These are phyloP conservation scores for Pangasianodon hypophthalmus DNA, from an alignment of 2,113 vertebrate genomes.

Conservation along the genomic window DNA sequence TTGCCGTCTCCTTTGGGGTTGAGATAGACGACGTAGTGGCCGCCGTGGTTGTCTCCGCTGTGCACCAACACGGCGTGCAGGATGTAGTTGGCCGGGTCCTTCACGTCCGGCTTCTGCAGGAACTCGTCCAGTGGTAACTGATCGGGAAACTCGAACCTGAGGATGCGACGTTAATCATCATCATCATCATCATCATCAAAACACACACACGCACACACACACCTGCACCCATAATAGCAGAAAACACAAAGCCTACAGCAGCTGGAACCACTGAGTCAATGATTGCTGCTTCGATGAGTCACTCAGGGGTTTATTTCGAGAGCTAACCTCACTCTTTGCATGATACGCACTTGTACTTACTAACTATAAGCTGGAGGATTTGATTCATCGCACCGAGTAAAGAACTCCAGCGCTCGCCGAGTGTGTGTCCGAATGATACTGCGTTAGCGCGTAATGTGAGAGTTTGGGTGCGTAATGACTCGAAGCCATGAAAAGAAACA, in stretches of 20 bases:
- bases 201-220: neutral
- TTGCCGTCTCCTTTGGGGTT: conserved; percentile 98
- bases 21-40: conserved; percentile 98
- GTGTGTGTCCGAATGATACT: no score
- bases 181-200: neutral
- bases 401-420: neutral
- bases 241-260: neutral
- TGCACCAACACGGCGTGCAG: conserved; percentile 96
- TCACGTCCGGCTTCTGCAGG: conserved; percentile 95
- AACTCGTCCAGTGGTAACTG: conserved; percentile 97
- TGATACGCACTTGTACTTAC: neutral
- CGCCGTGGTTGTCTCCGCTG: conserved; percentile 98
- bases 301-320: conserved; percentile 3
- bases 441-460: no score
- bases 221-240: neutral
- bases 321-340: neutral
- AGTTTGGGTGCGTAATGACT: neutral
- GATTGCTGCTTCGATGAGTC: conserved; percentile 9
- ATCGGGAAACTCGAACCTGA: conserved; percentile 97
- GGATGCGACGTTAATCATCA: neutral
- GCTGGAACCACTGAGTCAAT: neutral
- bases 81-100: conserved; percentile 98
- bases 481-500: neutral
- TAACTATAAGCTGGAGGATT: conserved; percentile 2
- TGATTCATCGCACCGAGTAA: neutral